Conservation (phyloP, 1,140 invertebrate species). For the Coenobita brevimanus region DNA sequence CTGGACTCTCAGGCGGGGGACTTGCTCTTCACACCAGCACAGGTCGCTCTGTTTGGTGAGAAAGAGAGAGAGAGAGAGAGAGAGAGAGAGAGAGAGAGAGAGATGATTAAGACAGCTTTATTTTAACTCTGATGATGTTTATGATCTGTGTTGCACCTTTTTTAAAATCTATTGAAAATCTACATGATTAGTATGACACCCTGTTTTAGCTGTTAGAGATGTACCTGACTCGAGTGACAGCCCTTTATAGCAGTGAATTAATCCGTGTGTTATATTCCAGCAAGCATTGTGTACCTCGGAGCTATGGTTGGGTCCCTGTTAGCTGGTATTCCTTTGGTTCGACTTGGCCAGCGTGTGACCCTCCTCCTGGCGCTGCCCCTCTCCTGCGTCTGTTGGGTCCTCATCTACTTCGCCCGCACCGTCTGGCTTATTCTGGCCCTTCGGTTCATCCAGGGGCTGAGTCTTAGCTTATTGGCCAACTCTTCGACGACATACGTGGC, state of each 20-base stretch:
- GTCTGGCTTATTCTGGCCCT: neutral
- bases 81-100: neutral
- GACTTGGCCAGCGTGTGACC: slow-evolving; percentile 16
- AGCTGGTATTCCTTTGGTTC: neutral
- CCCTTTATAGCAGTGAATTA: too few relatives aligned
- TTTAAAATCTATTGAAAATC: too few relatives aligned
- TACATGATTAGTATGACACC: too few relatives aligned
- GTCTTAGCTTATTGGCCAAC: neutral
- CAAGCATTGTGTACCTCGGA: slow-evolving; percentile 18
- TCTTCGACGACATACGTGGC: slow-evolving; percentile 23
- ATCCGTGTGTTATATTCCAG: slow-evolving; percentile 9
- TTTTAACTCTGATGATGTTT: too few relatives aligned
- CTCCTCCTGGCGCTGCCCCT: neutral
- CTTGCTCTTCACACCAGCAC: neutral
- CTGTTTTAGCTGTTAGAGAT: too few relatives aligned
- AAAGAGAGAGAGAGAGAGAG: neutral
- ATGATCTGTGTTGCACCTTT: too few relatives aligned
- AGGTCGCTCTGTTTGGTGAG: slow-evolving; percentile 22
- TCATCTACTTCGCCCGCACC: neutral
- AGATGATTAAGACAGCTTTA: too few relatives aligned
- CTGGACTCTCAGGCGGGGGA: neutral
- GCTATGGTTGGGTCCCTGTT: slow-evolving; percentile 14
- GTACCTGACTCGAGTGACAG: too few relatives aligned
- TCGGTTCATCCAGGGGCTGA: neutral
- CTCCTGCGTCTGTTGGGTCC: neutral